Evolutionary conservation across 23 tunicate species (phyloP), one percentile per base, ranked within the genome.

Genomic region (Trididemnum nubilum): DNA sequence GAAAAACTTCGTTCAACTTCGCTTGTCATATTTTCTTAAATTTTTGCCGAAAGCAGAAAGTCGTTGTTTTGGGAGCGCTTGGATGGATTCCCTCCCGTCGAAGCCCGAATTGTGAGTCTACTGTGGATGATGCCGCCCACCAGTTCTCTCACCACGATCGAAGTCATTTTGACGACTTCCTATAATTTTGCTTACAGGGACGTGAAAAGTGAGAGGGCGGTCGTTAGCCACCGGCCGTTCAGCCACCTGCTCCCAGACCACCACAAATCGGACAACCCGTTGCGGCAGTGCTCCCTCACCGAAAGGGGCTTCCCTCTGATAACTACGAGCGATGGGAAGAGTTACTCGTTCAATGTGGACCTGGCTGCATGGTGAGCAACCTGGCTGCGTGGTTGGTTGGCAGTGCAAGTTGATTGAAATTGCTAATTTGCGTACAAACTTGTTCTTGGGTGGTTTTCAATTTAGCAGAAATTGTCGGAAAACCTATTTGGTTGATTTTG

Each of bases 221-320:
- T 69, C 19, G 57, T 85, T 0, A 38, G 33, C 75, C 37, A 91
- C 44, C 74, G 35, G 30, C 81, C 87, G 18, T 91, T 91, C 64
- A 0, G 64, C 0, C 89, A 91, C 78, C 65, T 85, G 39, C 28
- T 89, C 35, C 63, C 65, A 19, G 77, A 73, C 7, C 0, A 59
- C 36, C 34, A 3, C 64, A 5, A 28, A 22, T 5, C 31, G 26
- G 66, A 77, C 39, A 77, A 57, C n/a, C 25, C 26, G 9, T 18
- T 91, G 28, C 83, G 57, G 3, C 73, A 71, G 25, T 90, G 82
- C 61, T 72, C 82, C 7, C 69, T 91, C 9, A 91, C 90, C 1
- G 84, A 85, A 2, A 36, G 52, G 19, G 97, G 97, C 21, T 33
- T 85, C 26, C 97, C 97, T 1, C 51, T 91, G 28, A 22, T 91